phyloP scores from a whole-genome alignment of 2,113 vertebrate species.

The Corvus cornix region DNA sequence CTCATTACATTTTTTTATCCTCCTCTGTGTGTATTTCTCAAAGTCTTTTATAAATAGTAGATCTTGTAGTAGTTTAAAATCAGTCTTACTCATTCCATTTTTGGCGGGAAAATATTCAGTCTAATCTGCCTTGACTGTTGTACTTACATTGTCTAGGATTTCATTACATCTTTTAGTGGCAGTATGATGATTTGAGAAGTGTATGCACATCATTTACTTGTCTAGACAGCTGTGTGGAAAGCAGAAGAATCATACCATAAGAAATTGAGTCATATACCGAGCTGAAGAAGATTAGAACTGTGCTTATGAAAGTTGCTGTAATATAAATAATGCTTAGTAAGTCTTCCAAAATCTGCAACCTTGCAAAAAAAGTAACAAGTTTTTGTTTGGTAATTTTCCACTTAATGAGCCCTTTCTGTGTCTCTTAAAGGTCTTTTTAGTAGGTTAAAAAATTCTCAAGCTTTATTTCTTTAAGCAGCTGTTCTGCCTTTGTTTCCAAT shows the following conservation, averaged over 20 bases:
- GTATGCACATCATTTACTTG: neutral
- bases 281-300: neutral
- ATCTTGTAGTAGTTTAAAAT: neutral
- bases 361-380: neutral
- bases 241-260: neutral
- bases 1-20: neutral
- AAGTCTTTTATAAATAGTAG: neutral
- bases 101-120: fast-evolving
- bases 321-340: neutral
- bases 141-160: neutral
- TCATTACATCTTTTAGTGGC: neutral
- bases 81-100: neutral
- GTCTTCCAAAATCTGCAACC: neutral
- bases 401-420: neutral
- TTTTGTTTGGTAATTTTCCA: neutral
- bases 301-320: neutral
- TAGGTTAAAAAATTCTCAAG: neutral
- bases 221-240: neutral
- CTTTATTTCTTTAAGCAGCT: neutral
- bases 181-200: neutral
- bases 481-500: neutral
- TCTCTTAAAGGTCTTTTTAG: neutral
- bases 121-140: neutral
- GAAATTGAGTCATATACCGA: neutral
- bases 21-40: neutral